These are phyloP conservation scores for Hydractinia symbiolongicarpus DNA, from an alignment of 30 jellyfish, hydroid and myxozoan genomes.

Conservation along the genomic window DNA sequence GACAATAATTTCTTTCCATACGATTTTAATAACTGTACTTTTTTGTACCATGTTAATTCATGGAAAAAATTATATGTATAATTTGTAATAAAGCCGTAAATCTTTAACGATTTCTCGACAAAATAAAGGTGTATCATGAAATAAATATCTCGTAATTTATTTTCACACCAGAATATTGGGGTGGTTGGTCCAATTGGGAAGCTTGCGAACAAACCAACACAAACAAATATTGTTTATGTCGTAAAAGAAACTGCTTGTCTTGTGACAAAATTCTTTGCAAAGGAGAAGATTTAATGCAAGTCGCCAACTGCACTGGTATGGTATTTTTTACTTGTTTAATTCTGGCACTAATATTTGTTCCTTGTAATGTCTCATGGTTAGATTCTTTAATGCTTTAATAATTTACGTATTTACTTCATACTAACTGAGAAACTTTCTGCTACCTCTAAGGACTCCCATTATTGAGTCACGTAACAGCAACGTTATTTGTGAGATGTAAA, in stretches of 20 bases:
- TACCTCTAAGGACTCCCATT: no score
- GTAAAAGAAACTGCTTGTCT: conserved; percentile 3
- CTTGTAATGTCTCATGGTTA: no score
- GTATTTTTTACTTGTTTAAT: background rate
- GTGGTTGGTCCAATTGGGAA: conserved; percentile 14
- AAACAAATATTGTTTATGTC: conserved; percentile 10
- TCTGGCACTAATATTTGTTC: background rate
- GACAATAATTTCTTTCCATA: no score
- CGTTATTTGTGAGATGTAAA: no score
- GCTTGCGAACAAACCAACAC: conserved; percentile 1
- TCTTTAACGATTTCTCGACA: no score
- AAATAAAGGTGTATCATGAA: background rate
- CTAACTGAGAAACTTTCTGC: no score
- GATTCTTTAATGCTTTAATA: no score
- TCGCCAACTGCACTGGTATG: conserved; percentile 20
- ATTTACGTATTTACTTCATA: no score
- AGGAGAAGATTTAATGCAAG: background rate
- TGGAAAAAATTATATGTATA: background rate
- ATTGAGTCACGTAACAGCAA: no score
- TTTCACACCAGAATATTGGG: background rate
- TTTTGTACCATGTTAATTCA: background rate
- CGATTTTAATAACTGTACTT: no score
- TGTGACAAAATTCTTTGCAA: background rate
- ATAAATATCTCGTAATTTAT: background rate
- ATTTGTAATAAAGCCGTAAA: background rate